These are phyloP conservation scores for Camponotus floridanus DNA, from an alignment of 1,140 invertebrate genomes.

Conservation along the genomic window DNA sequence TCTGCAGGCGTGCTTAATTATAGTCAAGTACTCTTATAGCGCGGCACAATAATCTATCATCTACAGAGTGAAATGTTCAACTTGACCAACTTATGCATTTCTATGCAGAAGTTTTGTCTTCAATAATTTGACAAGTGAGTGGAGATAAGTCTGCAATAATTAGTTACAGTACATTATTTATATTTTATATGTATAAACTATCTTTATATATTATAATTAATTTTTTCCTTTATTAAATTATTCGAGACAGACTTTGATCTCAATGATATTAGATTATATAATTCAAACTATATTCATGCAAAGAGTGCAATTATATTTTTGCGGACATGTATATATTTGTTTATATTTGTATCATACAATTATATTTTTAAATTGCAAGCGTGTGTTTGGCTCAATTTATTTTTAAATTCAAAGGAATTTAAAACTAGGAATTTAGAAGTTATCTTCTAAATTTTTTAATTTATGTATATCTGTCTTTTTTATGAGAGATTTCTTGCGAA, in stretches of 20 bases:
- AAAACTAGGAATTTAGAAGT: too few species aligned
- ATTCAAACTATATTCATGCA: background rate
- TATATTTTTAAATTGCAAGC: background rate
- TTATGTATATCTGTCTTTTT: background rate
- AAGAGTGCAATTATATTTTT: background rate
- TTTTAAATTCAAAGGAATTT: background rate
- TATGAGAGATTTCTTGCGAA: background rate
- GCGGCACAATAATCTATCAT: background rate
- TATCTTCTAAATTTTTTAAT: background rate
- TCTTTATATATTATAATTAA: too few species aligned
- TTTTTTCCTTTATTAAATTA: background rate
- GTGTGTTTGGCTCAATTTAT: background rate
- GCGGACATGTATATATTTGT: too few species aligned
- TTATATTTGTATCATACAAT: background rate
- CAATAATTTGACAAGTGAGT: background rate
- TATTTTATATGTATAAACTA: too few species aligned
- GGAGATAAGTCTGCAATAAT: background rate
- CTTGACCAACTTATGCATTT: background rate
- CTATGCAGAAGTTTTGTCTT: background rate
- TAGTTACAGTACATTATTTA: background rate
- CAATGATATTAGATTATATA: background rate
- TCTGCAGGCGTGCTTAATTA: background rate
- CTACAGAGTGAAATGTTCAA: background rate
- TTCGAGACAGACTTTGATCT: background rate
- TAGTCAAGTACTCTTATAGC: background rate